These are phyloP conservation scores for Nasonia oneida DNA, from an alignment of 2,888 invertebrate genomes.

Conservation along the genomic window DNA sequence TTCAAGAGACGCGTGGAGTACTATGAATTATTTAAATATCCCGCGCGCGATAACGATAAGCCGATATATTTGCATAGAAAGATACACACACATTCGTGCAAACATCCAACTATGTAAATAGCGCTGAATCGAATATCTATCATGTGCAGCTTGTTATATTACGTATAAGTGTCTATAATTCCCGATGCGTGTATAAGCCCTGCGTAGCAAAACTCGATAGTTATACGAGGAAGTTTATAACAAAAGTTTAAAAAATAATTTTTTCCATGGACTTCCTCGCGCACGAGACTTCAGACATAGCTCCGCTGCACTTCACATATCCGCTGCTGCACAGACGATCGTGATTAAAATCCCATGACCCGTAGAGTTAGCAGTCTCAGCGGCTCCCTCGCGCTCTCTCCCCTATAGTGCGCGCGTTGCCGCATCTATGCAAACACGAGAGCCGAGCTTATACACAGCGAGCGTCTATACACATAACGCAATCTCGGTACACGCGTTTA, in stretches of 20 bases:
- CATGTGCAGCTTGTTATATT: not conserved
- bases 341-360: constrained; percentile 34
- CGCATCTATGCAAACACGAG: not conserved
- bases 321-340: not conserved
- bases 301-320: no score
- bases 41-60: not conserved
- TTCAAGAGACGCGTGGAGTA: not conserved
- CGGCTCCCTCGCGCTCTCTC: not conserved
- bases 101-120: not conserved
- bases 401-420: not conserved
- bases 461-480: constrained; percentile 3
- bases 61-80: constrained; percentile 1
- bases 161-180: no score
- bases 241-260: no score
- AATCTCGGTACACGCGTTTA: not conserved
- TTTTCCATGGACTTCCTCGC: no score
- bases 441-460: no score
- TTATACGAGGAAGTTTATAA: no score
- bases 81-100: not conserved
- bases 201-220: no score
- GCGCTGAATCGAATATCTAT: not conserved
- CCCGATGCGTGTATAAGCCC: no score
- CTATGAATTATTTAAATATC: not conserved
- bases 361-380: not conserved
- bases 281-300: no score